Conservation (phyloP, 2,888 invertebrate genomes). For the Volucella inflata region DNA sequence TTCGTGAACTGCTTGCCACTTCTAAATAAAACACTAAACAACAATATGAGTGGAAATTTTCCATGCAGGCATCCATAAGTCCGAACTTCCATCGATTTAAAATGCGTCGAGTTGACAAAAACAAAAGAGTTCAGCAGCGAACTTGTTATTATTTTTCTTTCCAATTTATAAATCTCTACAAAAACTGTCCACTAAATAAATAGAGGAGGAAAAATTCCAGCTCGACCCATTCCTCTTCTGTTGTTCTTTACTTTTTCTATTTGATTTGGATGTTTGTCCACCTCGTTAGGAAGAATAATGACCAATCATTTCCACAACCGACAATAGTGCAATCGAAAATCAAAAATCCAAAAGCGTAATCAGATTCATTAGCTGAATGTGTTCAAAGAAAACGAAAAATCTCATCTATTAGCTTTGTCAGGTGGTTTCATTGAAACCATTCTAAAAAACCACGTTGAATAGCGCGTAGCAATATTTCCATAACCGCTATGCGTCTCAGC, state of each 20-base stretch:
- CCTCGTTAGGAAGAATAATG: conserved; percentile 28
- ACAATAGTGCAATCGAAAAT: neutral
- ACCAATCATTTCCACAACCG: conserved; percentile 8
- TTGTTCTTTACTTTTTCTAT: conserved; percentile 11
- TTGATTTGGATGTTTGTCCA: neutral
- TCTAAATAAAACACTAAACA: too few relatives aligned
- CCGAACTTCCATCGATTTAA: too few relatives aligned
- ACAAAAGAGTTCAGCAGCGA: too few relatives aligned
- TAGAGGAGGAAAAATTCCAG: too few relatives aligned
- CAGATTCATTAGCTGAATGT: conserved; percentile 33
- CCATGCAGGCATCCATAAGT: too few relatives aligned
- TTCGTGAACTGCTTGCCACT: too few relatives aligned
- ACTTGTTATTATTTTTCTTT: too few relatives aligned
- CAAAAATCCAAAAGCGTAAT: neutral
- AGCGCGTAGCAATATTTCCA: conserved; percentile 27
- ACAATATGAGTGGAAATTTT: too few relatives aligned
- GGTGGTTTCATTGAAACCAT: neutral
- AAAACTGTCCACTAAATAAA: too few relatives aligned
- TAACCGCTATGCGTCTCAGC: conserved; percentile 39
- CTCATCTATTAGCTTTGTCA: conserved; percentile 34
- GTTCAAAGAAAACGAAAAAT: conserved; percentile 2
- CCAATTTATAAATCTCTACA: too few relatives aligned
- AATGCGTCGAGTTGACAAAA: too few relatives aligned
- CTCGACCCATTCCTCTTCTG: too few relatives aligned
- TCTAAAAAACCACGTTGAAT: neutral